Evolutionary conservation across 2,888 invertebrate genomes (phyloP), one percentile per base, ranked within the genome.

Genomic region (Tubulanus polymorphus): DNA sequence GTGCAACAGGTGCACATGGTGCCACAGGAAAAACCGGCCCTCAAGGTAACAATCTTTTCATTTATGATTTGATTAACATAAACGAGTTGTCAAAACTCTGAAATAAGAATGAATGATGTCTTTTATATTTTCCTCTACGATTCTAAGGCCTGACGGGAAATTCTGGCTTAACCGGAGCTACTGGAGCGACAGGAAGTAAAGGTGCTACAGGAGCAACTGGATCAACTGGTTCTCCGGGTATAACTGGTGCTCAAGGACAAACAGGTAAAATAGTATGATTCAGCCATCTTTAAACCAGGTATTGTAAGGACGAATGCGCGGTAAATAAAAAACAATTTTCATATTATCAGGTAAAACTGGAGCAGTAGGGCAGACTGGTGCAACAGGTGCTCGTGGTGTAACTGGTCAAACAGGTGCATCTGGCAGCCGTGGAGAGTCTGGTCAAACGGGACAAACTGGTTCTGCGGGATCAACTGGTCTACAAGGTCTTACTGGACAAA

Each of bases 11-110:
- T 23, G 6, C 12, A 15, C 5, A 10, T 23, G 91, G 92, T 1
- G 83, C 91, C 53, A 90, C 90, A 59, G 93, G 93, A 5, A 26
- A 32, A 32, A 32, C 29, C 2, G 78, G 83, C 56, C 60, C 56
- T 85, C 89, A 48, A 53, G 73, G 65, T 26, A 37, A n/a, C n/a
- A n/a, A n/a, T n/a, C n/a, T n/a, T n/a, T n/a, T n/a, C n/a, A n/a
- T n/a, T n/a, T n/a, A n/a, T n/a, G n/a, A n/a, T n/a, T n/a, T n/a
- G n/a, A n/a, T n/a, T n/a, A n/a, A n/a, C n/a, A n/a, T n/a, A n/a
- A n/a, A n/a, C n/a, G n/a, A n/a, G n/a, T n/a, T n/a, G n/a, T n/a
- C n/a, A n/a, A n/a, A n/a, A n/a, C n/a, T n/a, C n/a, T n/a, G n/a
- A n/a, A n/a, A n/a, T n/a, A n/a, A n/a, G n/a, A n/a, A n/a, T n/a